A percentile compares a stretch with the other conserved stretches of the same genome.
phyloP scores from a whole-genome alignment of 1,140 invertebrate species.

The Pseudobourletiella spinata region DNA sequence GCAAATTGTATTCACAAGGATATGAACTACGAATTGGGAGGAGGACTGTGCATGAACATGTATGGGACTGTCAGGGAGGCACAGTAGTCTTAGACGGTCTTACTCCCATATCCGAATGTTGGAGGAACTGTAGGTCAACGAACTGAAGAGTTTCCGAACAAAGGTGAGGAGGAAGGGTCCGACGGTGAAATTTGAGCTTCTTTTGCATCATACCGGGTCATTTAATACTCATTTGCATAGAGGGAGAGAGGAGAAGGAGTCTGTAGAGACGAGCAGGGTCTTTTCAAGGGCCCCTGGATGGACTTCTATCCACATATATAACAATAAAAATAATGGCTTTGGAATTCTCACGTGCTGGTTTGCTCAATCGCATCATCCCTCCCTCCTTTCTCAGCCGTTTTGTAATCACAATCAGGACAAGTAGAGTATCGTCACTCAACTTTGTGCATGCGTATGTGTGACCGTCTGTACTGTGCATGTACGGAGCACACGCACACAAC shows the following conservation, averaged over 20 bases:
- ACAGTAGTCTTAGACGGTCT: no score
- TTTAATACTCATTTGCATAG: slow-evolving; percentile 11
- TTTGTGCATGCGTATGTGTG: not conserved
- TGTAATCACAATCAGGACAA: slow-evolving; percentile 1
- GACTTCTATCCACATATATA: no score
- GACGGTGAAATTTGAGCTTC: not conserved
- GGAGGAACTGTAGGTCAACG: slow-evolving; percentile 2
- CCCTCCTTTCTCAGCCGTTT: not conserved
- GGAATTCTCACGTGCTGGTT: slow-evolving; percentile 6
- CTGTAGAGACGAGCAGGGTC: not conserved
- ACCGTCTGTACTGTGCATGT: not conserved
- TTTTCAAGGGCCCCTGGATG: not conserved
- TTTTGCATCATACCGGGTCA: slow-evolving; percentile 11
- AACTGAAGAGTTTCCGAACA: slow-evolving; percentile 8
- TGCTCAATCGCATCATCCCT: not conserved
- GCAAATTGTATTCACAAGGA: no score
- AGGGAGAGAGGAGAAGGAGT: not conserved
- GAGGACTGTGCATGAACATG: no score
- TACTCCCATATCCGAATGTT: no score
- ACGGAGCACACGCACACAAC: not conserved
- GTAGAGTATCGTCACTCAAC: not conserved
- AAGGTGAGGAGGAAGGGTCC: slow-evolving; percentile 6
- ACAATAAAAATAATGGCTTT: no score
- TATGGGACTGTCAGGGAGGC: no score
- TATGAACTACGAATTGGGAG: no score